phyloP scores from a whole-genome alignment of 2,113 vertebrate genomes.

The Petromus typicus region DNA sequence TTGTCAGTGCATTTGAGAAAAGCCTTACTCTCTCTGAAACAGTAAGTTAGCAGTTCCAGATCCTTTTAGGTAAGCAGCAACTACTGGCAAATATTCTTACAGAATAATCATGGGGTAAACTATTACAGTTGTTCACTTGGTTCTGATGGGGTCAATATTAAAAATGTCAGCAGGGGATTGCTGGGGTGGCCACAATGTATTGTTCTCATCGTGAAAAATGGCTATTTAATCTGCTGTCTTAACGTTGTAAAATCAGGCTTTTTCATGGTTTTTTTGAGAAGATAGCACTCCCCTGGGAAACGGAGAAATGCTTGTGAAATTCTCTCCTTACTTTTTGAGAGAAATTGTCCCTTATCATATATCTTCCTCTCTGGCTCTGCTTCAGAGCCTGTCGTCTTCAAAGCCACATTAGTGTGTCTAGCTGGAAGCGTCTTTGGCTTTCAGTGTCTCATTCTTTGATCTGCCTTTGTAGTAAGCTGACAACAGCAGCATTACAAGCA shows the following conservation, averaged over 20 bases:
- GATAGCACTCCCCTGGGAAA: background rate
- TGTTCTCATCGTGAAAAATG: background rate
- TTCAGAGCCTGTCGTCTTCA: constrained; percentile 8
- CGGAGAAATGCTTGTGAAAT: background rate
- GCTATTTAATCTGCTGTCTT: constrained; percentile 18
- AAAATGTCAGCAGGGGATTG: background rate
- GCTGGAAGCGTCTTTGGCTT: background rate
- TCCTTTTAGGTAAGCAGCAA: background rate
- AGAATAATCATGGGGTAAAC: background rate
- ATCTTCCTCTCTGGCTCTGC: fast-evolving
- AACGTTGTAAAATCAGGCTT: background rate
- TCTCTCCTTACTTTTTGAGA: background rate
- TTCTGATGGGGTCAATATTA: background rate
- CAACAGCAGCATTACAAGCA: background rate
- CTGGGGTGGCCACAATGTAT: background rate
- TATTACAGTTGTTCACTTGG: background rate
- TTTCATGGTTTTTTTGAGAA: background rate
- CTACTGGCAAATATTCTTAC: background rate
- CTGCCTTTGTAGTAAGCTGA: background rate
- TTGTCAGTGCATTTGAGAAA: background rate
- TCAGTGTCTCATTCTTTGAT: constrained; percentile 16
- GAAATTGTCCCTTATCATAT: background rate
- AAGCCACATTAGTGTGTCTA: background rate
- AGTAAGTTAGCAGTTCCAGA: background rate
- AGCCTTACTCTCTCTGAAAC: background rate